These are phyloP conservation scores for Epistrophe grossulariae DNA, from an alignment of 2,888 invertebrate genomes.

Conservation along the genomic window DNA sequence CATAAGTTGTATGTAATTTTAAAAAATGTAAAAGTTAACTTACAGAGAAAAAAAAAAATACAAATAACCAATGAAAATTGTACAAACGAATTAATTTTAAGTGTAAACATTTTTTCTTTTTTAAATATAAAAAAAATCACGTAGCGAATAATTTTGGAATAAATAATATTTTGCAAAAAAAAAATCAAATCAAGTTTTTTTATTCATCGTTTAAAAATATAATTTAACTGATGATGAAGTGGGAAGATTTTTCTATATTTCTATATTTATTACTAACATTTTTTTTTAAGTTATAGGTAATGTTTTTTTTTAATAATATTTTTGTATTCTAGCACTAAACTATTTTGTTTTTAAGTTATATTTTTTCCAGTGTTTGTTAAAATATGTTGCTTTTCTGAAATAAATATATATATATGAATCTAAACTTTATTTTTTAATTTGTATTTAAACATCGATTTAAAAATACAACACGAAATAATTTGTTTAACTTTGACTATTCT, in stretches of 20 bases:
- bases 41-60: slow-evolving; percentile 24
- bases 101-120: slow-evolving; percentile 56
- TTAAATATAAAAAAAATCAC: slow-evolving; percentile 67
- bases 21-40: slow-evolving; percentile 38
- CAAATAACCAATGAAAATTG: slow-evolving; percentile 64
- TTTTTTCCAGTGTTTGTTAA: too few relatives aligned
- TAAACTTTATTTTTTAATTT: too few relatives aligned
- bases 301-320: neutral
- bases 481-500: too few relatives aligned
- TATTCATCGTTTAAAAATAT: neutral
- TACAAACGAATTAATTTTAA: slow-evolving; percentile 75
- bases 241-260: slow-evolving; percentile 11
- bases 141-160: slow-evolving; percentile 74
- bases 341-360: too few relatives aligned
- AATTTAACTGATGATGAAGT: neutral
- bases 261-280: too few relatives aligned
- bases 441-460: too few relatives aligned
- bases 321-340: neutral
- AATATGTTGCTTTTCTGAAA: too few relatives aligned
- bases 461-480: too few relatives aligned
- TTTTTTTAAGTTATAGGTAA: too few relatives aligned
- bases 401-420: too few relatives aligned
- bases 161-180: slow-evolving; percentile 75
- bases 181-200: slow-evolving; percentile 27
- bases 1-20: slow-evolving; percentile 35